These are phyloP conservation scores for Chaenodraco wilsoni DNA, from an alignment of 2,797 vertebrate genomes.

Conservation along the genomic window DNA sequence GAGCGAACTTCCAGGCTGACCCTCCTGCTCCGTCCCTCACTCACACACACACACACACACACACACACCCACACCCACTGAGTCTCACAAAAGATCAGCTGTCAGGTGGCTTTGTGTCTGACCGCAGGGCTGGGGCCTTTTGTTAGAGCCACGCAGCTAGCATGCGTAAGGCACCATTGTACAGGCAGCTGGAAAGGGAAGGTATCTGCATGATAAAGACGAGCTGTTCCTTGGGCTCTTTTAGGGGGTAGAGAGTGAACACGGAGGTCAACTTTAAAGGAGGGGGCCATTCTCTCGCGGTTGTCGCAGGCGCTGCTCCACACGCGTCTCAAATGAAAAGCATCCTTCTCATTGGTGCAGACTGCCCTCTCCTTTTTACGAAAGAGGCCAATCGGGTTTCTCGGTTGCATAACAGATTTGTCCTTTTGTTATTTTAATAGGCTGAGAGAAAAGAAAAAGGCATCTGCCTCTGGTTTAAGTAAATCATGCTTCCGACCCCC, in stretches of 20 bases:
- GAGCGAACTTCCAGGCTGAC: constrained; percentile 79
- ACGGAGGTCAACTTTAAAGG: constrained; percentile 73
- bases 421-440: constrained; percentile 74
- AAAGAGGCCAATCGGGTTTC: constrained; percentile 72
- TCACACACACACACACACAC: constrained; percentile 23
- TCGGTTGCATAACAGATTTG: constrained; percentile 67
- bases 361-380: constrained; percentile 59
- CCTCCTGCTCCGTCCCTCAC: constrained; percentile 35
- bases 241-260: constrained; percentile 57
- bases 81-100: constrained; percentile 73
- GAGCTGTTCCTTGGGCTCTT: constrained; percentile 78
- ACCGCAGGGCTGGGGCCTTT: constrained; percentile 67
- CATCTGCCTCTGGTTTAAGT: constrained; percentile 72
- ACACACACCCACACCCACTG: constrained; percentile 21
- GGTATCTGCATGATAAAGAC: constrained; percentile 84
- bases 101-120: constrained; percentile 76
- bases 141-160: constrained; percentile 79
- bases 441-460: constrained; percentile 49
- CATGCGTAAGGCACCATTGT: constrained; percentile 79
- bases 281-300: constrained; percentile 53
- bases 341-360: constrained; percentile 71
- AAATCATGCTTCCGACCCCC: constrained; percentile 48
- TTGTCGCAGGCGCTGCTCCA: constrained; percentile 38
- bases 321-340: constrained; percentile 61
- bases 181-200: constrained; percentile 80